phyloP scores from a whole-genome alignment of 2,888 invertebrate genomes.

The Caenorhabditis virilis region DNA sequence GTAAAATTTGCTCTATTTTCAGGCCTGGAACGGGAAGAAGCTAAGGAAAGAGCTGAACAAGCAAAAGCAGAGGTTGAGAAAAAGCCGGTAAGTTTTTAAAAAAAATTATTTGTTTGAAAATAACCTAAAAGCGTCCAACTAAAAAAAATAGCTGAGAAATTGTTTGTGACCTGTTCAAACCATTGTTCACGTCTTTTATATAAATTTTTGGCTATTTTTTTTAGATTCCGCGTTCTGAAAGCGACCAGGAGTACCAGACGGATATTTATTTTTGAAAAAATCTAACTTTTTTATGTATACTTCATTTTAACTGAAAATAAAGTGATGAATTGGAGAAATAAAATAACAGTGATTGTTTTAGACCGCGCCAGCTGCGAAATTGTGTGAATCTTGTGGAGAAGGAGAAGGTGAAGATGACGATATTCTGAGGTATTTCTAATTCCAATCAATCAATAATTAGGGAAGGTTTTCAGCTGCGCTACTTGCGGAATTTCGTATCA shows the following conservation, averaged over 20 bases:
- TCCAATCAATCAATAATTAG: no score
- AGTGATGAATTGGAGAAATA: no score
- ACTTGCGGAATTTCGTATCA: conserved; percentile 72
- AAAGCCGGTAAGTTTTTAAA: background rate
- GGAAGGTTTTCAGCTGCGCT: conserved; percentile 37
- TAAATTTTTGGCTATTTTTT: background rate
- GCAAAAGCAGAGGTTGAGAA: background rate
- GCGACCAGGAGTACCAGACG: no score
- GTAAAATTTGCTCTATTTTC: no score
- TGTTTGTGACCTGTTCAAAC: background rate
- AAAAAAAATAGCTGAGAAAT: no score
- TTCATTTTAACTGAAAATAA: no score
- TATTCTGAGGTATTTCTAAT: background rate
- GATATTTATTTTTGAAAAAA: no score
- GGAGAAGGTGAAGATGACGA: background rate
- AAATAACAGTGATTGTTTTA: no score
- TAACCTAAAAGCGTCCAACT: no score
- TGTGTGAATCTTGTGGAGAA: conserved; percentile 1
- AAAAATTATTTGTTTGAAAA: no score
- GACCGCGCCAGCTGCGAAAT: background rate
- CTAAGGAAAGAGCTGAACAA: background rate
- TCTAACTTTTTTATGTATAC: no score
- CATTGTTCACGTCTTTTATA: background rate
- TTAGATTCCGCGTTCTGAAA: no score
- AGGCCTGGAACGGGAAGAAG: background rate